Base-by-base conservation (phyloP, 2,113 vertebrate species). In the Eptesicus fuscus region DNA sequence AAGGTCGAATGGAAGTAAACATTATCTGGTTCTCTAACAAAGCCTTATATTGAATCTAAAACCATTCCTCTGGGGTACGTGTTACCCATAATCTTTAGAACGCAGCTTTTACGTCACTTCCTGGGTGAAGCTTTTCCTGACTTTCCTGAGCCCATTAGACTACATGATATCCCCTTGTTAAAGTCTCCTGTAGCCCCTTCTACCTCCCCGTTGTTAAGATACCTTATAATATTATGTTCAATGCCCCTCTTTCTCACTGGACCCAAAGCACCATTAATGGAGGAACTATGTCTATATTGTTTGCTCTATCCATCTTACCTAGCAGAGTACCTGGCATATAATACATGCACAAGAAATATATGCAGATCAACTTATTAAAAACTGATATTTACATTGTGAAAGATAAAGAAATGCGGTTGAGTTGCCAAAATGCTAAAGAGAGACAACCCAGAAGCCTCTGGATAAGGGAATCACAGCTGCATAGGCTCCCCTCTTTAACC, bases 1-100 rank as follows among this genome's bases (percentile, higher is more conserved):
- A 70, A n/a, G 78, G 42, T 7, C 14, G 28, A 69, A n/a, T 65
- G 32, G n/a, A 17, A 35, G 25, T 37, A 80, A 63, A 71, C 8
- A 25, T 32, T 90, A 25, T 83, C 92, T 63, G 63, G 32, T 53
- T 95, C 77, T 88, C 63, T 83, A 90, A 59, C 40, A 92, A 74
- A 28, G 10, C 76, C 71, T 76, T 90, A 56, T 37, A 63, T 78
- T 88, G 18, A 67, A 61, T 82, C 76, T 18, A 63, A 71, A 90
- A 47, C 84, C 30, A 56, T 76, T 84, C 44, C 22, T 76, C 22
- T 73, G 71, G 12, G 8, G 12, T 20, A 17, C 23, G 13, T 83
- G 13, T 96, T 89, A 92, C n/a, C 35, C 2, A 42, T 37, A 56
- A 35, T 83, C 71, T 69, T 89, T 89, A 86, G 79, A 89, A 91